Evolutionary conservation across 2,797 vertebrate genomes (phyloP), one percentile per base, ranked within the genome.

Genomic region (Danio jaintianensis): DNA sequence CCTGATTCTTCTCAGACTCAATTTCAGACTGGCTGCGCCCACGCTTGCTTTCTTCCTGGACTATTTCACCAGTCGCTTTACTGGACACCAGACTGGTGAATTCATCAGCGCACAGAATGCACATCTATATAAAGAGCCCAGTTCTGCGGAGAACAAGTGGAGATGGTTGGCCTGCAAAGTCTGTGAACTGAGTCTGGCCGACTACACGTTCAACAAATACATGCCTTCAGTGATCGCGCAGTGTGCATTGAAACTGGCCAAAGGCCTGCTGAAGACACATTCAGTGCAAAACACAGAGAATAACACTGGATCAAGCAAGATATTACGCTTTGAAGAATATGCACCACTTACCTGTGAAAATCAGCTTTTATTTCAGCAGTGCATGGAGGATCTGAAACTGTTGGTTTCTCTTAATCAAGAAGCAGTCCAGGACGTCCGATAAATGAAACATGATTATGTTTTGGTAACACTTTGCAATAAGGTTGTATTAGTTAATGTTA

Each of bases 31-130:
- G 38, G 86, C 89, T 13, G 94, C 95, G 0, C 97, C 98, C 38
- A 98, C 96, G 4, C 75, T 95, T 80, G 95, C 92, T 86, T 98
- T 96, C 89, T 99, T 99, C 85, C 88, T 99, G 58, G 96, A 98
- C 83, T 94, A 96, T 81, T 97, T 96, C 91, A 91, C 90, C 81
- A 90, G 87, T 75, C 82, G 71, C 61, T 79, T 87, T 7, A 50
- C 55, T 2, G 69, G 55, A 50, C 36, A 74, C 11, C 50, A 45
- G 13, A 22, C 73, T 0, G 76, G 74, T 0, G 87, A 75, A 36
- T 7, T 42, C 36, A n/a, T 68, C 6, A 8, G 22, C 3, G 56
- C 69, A 12, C n/a, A 62, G n/a, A 20, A 42, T 45, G 63, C 12
- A 9, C 69, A 12, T 2, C 7, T 9, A n/a, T 40, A n/a, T 0